phyloP scores from a whole-genome alignment of 2,113 vertebrate species.

The Carassius auratus region DNA sequence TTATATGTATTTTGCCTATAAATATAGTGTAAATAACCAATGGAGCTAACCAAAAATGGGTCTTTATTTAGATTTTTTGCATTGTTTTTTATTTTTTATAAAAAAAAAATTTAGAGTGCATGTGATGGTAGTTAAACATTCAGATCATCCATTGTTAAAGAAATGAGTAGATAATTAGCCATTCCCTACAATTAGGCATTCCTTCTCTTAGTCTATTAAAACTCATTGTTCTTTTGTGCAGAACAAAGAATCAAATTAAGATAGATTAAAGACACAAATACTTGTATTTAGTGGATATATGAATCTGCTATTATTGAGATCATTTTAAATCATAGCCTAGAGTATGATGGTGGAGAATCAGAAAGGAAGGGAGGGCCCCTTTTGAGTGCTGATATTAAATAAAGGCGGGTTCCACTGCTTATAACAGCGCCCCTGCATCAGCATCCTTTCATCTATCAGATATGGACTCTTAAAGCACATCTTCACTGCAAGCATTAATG shows the following conservation, averaged over 20 bases:
- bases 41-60: too few relatives aligned
- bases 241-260: slow-evolving; percentile 16
- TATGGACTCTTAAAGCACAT: neutral
- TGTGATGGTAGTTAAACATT: neutral
- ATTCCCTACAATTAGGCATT: neutral
- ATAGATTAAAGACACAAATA: neutral
- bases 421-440: slow-evolving; percentile 17
- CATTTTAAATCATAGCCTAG: neutral
- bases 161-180: neutral
- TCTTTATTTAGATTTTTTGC: neutral
- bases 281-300: neutral
- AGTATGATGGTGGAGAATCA: neutral
- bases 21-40: neutral
- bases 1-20: neutral
- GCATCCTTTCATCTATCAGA: neutral
- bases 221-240: neutral
- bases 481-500: neutral
- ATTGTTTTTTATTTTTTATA: neutral
- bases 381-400: slow-evolving; percentile 23
- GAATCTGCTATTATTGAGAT: neutral
- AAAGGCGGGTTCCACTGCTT: slow-evolving; percentile 36
- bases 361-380: neutral
- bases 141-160: neutral
- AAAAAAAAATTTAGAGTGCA: neutral
- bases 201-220: neutral